Evolutionary conservation across 2,888 invertebrate species (phyloP).

Genomic region (Carabus problematicus): DNA sequence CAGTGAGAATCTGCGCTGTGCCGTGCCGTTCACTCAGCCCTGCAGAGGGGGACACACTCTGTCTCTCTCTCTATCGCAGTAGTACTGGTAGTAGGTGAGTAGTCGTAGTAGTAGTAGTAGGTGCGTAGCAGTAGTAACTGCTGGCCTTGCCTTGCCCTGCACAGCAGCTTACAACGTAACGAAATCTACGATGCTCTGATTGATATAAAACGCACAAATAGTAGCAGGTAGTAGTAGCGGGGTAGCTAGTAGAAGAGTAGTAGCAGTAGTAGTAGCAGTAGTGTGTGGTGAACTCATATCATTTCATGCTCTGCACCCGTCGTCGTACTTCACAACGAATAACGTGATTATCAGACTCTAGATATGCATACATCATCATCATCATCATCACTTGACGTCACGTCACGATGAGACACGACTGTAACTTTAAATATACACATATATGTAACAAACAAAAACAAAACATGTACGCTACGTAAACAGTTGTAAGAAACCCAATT

Average conservation of each 20-base stretch:
- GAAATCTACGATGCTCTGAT: slow-evolving; percentile 21
- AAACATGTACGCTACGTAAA: neutral
- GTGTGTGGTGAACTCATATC: slow-evolving; percentile 32
- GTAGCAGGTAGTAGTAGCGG: slow-evolving; percentile 27
- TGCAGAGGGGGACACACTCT: no score
- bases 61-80: neutral
- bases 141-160: no score
- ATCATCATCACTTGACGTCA: slow-evolving; percentile 6
- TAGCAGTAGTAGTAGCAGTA: slow-evolving; percentile 34
- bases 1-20: neutral
- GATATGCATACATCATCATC: slow-evolving; percentile 9
- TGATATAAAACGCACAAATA: slow-evolving; percentile 11
- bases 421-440: slow-evolving; percentile 41
- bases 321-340: slow-evolving; percentile 10
- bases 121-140: neutral
- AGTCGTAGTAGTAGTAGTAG: neutral
- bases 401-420: slow-evolving; percentile 38
- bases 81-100: slow-evolving; percentile 6
- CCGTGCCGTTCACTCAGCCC: neutral
- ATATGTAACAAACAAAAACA: slow-evolving; percentile 20
- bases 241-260: slow-evolving; percentile 21
- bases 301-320: slow-evolving; percentile 26
- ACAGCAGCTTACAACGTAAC: slow-evolving; percentile 19
- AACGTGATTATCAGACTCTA: slow-evolving; percentile 17
- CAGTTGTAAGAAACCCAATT: neutral